These are phyloP conservation scores for Hypena proboscidalis DNA, from an alignment of 2,888 invertebrate species.

Conservation along the genomic window DNA sequence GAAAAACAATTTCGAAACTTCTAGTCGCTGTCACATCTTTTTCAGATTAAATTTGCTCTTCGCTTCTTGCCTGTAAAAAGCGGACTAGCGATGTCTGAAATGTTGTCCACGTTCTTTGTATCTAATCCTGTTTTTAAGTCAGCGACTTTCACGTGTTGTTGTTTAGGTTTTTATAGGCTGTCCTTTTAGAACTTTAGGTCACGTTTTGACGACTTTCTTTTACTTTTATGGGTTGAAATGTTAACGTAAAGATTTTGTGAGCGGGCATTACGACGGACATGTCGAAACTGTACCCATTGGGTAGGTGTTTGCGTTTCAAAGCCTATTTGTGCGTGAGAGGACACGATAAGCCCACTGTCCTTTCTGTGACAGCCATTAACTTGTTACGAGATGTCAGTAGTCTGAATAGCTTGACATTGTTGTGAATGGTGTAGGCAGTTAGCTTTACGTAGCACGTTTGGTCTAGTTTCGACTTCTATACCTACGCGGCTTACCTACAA, in stretches of 20 bases:
- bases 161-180: too few relatives aligned
- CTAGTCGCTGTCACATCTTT: constrained; percentile 45
- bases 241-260: too few relatives aligned
- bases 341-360: constrained; percentile 6
- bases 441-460: too few relatives aligned
- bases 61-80: constrained; percentile 34
- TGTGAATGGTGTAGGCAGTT: too few relatives aligned
- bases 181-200: too few relatives aligned
- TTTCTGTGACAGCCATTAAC: constrained; percentile 4
- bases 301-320: constrained; percentile 4
- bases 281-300: background rate
- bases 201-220: too few relatives aligned
- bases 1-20: constrained; percentile 66
- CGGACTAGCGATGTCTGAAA: constrained; percentile 26
- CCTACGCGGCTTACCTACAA: too few relatives aligned
- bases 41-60: constrained; percentile 56
- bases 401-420: background rate
- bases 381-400: constrained; percentile 5
- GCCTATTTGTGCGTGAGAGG: constrained; percentile 2
- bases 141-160: background rate
- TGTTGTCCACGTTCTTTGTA: constrained; percentile 16
- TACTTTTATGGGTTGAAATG: too few relatives aligned
- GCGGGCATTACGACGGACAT: background rate
- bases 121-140: constrained; percentile 14
- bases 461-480: too few relatives aligned